These are phyloP conservation scores for Philereme transversata DNA, from an alignment of 2,888 invertebrate genomes.

Conservation along the genomic window DNA sequence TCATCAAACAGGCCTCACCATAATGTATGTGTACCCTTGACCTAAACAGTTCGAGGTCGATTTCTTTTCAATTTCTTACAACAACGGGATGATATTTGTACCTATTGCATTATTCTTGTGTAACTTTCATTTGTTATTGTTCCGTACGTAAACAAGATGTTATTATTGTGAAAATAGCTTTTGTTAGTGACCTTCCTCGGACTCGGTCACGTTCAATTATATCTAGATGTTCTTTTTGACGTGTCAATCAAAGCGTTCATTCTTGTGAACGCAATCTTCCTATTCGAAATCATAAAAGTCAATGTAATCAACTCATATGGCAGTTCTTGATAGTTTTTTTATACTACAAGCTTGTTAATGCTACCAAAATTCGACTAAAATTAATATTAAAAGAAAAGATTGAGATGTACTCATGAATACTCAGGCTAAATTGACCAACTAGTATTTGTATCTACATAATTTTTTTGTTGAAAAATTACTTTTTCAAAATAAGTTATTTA, in stretches of 20 bases:
- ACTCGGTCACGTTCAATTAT: constrained; percentile 25
- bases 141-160: constrained; percentile 26
- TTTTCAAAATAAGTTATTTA: too few species aligned
- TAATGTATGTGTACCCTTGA: constrained; percentile 42
- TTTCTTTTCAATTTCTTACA: constrained; percentile 45
- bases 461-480: too few species aligned
- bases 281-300: background rate
- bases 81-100: constrained; percentile 34
- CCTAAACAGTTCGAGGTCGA: constrained; percentile 43
- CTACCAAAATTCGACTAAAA: too few species aligned
- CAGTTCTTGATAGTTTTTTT: too few species aligned
- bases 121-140: constrained; percentile 30
- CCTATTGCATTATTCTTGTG: constrained; percentile 37
- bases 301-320: too few species aligned
- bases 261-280: constrained; percentile 10
- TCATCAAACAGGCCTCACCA: constrained; percentile 27
- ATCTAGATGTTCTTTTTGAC: constrained; percentile 16
- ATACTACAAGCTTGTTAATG: too few species aligned
- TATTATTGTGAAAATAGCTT: constrained; percentile 22
- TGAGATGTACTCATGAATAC: too few species aligned
- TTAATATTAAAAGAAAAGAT: too few species aligned
- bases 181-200: constrained; percentile 15
- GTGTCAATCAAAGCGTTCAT: constrained; percentile 22
- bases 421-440: too few species aligned
- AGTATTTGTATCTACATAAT: too few species aligned